phyloP scores from a whole-genome alignment of 2,888 invertebrate species.

The Rhagophthalmus giganteus region DNA sequence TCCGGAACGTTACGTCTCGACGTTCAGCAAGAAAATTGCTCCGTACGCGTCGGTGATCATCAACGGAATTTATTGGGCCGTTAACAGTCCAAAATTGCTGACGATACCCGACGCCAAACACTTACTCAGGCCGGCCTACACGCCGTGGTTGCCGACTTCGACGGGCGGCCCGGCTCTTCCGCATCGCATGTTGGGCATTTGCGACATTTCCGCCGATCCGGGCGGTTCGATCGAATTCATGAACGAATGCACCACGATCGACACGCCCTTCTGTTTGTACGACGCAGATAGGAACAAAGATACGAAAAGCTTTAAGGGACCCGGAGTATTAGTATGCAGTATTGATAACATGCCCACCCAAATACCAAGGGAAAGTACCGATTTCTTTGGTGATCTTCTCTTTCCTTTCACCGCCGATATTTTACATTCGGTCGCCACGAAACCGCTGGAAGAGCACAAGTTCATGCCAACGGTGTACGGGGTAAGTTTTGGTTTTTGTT shows the following conservation, averaged over 20 bases:
- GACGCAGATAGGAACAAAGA: slow-evolving; percentile 98
- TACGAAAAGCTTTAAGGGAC: slow-evolving; percentile 93
- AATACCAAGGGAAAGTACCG: slow-evolving; percentile 94
- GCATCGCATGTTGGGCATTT: slow-evolving; percentile 90
- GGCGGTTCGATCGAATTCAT: slow-evolving; percentile 91
- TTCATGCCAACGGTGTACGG: slow-evolving; percentile 73
- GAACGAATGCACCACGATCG: slow-evolving; percentile 99
- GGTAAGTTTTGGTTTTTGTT: slow-evolving; percentile 49
- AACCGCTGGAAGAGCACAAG: slow-evolving; percentile 75
- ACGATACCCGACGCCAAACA: slow-evolving; percentile 98
- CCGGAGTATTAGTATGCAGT: slow-evolving; percentile 98
- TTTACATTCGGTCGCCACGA: slow-evolving; percentile 78
- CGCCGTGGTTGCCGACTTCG: slow-evolving; percentile 91
- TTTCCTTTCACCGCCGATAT: slow-evolving; percentile 89
- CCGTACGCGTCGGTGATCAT: slow-evolving; percentile 96
- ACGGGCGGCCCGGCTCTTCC: slow-evolving; percentile 86
- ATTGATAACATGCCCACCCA: slow-evolving; percentile 99
- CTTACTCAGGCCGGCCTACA: slow-evolving; percentile 82
- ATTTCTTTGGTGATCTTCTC: slow-evolving; percentile 94
- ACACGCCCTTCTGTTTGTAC: slow-evolving; percentile 98
- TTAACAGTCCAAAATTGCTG: slow-evolving; percentile 91
- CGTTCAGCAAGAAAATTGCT: slow-evolving; percentile 95
- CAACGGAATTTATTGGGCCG: slow-evolving; percentile 99
- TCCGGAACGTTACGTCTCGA: slow-evolving; percentile 93
- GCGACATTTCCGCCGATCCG: slow-evolving; percentile 99